A percentile compares a stretch with the other conserved stretches of the same genome.
These are phyloP conservation scores for Pampus argenteus DNA, from an alignment of 2,797 vertebrate species.

Conservation along the genomic window DNA sequence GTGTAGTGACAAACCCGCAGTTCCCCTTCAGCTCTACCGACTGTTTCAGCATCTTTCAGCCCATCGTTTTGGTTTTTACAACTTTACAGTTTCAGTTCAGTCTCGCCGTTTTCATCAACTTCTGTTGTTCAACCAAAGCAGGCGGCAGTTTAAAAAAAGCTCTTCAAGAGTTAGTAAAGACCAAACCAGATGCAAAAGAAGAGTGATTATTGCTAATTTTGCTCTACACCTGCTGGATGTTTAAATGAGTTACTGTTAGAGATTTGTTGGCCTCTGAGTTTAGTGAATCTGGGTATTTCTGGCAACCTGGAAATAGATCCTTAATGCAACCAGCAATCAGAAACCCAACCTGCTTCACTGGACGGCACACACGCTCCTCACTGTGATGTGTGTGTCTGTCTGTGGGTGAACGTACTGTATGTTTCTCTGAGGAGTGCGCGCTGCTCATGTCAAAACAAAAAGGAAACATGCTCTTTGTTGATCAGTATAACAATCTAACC, in stretches of 20 bases:
- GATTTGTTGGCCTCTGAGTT: too few species aligned
- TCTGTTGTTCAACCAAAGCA: too few species aligned
- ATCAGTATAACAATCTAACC: slow-evolving; percentile 59
- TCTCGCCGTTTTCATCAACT: neutral
- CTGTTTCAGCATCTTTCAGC: too few species aligned
- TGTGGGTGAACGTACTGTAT: slow-evolving; percentile 3
- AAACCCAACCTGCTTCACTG: neutral
- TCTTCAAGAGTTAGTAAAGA: neutral
- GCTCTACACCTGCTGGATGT: neutral
- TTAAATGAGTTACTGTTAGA: neutral
- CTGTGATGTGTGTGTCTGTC: slow-evolving; percentile 24
- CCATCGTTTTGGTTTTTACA: too few species aligned
- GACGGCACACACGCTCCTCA: neutral
- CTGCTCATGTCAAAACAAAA: slow-evolving; percentile 61
- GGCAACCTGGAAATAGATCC: neutral
- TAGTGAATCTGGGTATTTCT: neutral
- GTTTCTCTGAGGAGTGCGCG: slow-evolving; percentile 44
- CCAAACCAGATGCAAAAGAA: too few species aligned
- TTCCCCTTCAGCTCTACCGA: neutral
- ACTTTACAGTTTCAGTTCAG: too few species aligned
- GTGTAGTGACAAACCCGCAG: too few species aligned
- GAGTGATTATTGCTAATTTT: too few species aligned
- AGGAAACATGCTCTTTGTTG: slow-evolving; percentile 60
- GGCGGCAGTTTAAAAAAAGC: too few species aligned
- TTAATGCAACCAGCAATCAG: neutral